A percentile compares a stretch with the other conserved stretches of the same genome.
phyloP scores from a whole-genome alignment of 1,140 invertebrate genomes.

The Spodoptera frugiperda region DNA sequence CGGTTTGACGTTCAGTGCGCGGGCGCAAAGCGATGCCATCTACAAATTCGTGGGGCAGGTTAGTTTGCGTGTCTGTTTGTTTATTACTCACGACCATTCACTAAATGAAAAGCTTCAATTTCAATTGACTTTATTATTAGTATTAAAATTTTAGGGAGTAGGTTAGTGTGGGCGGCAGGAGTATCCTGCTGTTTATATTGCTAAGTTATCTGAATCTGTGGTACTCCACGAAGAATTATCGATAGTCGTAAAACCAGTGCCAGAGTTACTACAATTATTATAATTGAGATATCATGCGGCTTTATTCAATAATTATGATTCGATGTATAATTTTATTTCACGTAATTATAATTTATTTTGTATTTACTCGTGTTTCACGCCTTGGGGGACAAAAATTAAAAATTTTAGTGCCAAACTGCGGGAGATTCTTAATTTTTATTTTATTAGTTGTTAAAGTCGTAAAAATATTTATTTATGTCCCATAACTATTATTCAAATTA shows the following conservation, averaged over 20 bases:
- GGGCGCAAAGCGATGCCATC: conserved; percentile 24
- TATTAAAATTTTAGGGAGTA: conserved; percentile 3
- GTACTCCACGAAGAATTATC: background rate
- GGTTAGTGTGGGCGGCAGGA: background rate
- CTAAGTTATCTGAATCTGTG: background rate
- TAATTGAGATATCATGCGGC: conserved; percentile 18
- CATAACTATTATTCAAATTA: conserved; percentile 38
- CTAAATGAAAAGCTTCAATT: conserved; percentile 25
- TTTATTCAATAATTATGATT: background rate
- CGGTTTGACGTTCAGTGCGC: conserved; percentile 55
- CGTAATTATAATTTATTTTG: background rate
- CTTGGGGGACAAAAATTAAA: conserved; percentile 1
- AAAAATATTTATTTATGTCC: conserved; percentile 24
- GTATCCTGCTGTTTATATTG: background rate
- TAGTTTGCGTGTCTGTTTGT: conserved; percentile 44
- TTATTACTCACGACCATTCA: conserved; percentile 38
- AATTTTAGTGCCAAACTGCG: conserved; percentile 13
- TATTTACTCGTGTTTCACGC: conserved; percentile 26
- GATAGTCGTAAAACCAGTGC: background rate
- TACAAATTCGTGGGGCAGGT: conserved; percentile 41
- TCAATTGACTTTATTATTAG: conserved; percentile 25
- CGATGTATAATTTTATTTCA: background rate
- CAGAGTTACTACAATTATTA: background rate
- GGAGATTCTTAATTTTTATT: conserved; percentile 33
- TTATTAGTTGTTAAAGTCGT: conserved; percentile 1